Base-by-base conservation (phyloP, 2,113 vertebrate species). In the Silurus glanis region DNA sequence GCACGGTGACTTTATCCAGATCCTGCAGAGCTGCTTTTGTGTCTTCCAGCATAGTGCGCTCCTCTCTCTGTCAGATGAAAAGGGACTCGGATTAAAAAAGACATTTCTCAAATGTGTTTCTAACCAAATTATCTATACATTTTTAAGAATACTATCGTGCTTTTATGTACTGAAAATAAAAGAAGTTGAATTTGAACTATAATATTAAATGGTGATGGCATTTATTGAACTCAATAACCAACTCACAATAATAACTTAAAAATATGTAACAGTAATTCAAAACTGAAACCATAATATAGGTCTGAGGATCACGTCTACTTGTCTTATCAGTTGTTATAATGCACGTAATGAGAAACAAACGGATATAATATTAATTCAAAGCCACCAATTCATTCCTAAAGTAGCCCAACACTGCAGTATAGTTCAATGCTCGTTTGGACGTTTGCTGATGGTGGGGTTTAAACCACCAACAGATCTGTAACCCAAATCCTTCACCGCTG, bases 31-130 rank as follows among this genome's bases (percentile, higher is more conserved):
- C 96, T 6, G 96, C 96, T 93, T 97, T 97, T 90, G 97, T 95
- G 91, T 99, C 98, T 89, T 99, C 98, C 89, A 99, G 94, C 98
- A 97, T 99, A 88, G 92, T 97, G 19, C 92, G 95, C 56, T 99
- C 98, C 88, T 99, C 97, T 86, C 96, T 97, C 98, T 99, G 94
- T 85, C 21, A 25, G n/a, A 86, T 72, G 56, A 28, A 37, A 59
- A 59, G 58, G 61, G 16, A 80, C 37, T 72, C 72, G 3, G 7
- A 71, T 17, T 45, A 7, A 14, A 37, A 28, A 25, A 37, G 45
- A 74, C 69, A 1, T 71, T 47, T 47, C 69, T 71, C 17, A 71
- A 71, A 45, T 19, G 69, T 16, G 9, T 71, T 37, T 45, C 37
- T 72, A 9, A 19, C 37, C 17, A 72, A 47, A 19, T 16, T 17